These are phyloP conservation scores for Marmota flaviventris DNA, from an alignment of 2,113 vertebrate species.

Conservation along the genomic window DNA sequence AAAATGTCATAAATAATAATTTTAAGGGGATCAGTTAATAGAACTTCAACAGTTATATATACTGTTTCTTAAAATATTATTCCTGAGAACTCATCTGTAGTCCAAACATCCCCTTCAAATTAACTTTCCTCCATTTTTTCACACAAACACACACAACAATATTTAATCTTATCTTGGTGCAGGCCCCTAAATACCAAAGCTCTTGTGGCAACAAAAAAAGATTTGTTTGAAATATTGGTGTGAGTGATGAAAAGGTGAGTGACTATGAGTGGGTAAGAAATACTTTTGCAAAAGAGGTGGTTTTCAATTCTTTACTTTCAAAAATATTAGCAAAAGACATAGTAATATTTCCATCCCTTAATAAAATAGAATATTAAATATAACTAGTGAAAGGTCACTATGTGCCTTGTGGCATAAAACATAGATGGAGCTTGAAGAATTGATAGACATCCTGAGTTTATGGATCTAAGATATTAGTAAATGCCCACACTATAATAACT, in stretches of 20 bases:
- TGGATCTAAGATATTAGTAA: background rate
- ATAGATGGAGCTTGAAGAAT: slow-evolving; percentile 17
- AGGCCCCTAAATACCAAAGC: background rate
- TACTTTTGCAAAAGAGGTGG: background rate
- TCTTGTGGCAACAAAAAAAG: background rate
- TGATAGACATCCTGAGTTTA: background rate
- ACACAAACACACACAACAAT: background rate
- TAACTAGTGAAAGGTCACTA: background rate
- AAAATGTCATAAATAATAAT: background rate
- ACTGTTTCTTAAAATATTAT: background rate
- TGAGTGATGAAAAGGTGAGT: background rate
- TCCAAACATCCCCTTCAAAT: background rate
- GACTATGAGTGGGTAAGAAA: background rate
- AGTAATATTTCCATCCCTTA: background rate
- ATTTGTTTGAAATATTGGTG: background rate
- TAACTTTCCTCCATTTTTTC: background rate
- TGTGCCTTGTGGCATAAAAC: background rate
- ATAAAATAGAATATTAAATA: background rate
- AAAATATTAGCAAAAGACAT: background rate
- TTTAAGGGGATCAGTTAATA: background rate
- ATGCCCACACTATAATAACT: background rate
- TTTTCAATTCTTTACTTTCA: background rate
- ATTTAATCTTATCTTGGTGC: background rate
- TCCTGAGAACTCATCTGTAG: background rate
- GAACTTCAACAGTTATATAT: background rate